These are phyloP conservation scores for Oopsacas minuta DNA, from an alignment of 37 sponge, comb jelly and placozoan species.

Conservation along the genomic window DNA sequence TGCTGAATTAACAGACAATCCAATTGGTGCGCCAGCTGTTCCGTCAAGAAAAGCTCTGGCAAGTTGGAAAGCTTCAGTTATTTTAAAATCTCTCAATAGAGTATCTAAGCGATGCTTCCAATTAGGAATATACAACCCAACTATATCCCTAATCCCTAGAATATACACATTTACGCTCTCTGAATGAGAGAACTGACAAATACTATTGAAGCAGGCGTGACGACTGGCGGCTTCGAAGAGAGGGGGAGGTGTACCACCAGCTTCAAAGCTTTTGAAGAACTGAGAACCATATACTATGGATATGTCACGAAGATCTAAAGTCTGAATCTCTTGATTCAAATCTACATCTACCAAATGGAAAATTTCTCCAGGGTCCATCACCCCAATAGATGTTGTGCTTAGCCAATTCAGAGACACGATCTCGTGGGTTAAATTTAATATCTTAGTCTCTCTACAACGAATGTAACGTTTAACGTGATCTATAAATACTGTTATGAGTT, in stretches of 20 bases:
- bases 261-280: constrained; percentile 10
- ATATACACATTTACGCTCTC: not conserved
- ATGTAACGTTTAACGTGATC: not conserved
- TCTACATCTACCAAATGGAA: not conserved
- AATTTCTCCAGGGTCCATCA: not conserved
- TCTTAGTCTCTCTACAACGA: not conserved
- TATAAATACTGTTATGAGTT: not conserved
- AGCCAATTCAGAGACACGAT: not conserved
- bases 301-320: not conserved
- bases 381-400: not conserved
- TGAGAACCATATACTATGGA: not conserved
- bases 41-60: constrained; percentile 4
- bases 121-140: not conserved
- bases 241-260: not conserved
- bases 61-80: not conserved
- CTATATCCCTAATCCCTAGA: not conserved
- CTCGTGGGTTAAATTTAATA: not conserved
- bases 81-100: not conserved
- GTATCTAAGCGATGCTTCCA: not conserved
- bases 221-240: not conserved
- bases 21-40: not conserved
- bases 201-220: not conserved
- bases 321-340: not conserved
- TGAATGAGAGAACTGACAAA: not conserved
- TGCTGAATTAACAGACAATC: not conserved